Evolutionary conservation across 2,113 vertebrate genomes (phyloP), one percentile per base, ranked within the genome.

Genomic region (Silurus asotus): DNA sequence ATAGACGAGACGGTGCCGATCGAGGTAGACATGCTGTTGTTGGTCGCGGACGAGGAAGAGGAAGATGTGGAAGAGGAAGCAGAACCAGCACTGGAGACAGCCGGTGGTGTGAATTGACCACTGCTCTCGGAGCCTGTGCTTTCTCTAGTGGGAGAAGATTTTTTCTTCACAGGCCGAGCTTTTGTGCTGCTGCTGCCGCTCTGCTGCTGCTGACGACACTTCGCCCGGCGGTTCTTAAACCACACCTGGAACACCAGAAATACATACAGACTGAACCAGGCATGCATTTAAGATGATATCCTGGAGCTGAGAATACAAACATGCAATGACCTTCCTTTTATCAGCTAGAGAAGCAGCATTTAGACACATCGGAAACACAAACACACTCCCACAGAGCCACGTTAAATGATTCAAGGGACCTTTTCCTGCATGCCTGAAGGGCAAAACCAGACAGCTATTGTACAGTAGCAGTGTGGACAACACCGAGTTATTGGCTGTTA

Each of bases 61-160:
- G 95, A 96, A 0, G 95, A 96, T 0, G 77, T 80, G 77, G 96
- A 97, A 6, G 96, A 96, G 0, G 97, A 97, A 0, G 96, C 97
- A 0, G 98, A 99, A 75, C 97, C 96, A 0, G 97, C 95, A 91
- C 97, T 98, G 94, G 97, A 97, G 86, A 96, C 97, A 0, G 97
- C 97, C 0, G 98, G 97, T 0, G 98, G 98, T 0, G 98, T 98
- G 95, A 99, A 99, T 93, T 99, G 98, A 4, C 98, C 97, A 20
- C 97, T 99, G 95, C 98, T 99, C 91, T 99, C 97, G 0, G 97
- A 99, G 3, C 98, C 97, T 0, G 97, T 98, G 95, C 98, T 99
- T 94, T 99, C 98, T 0, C 97, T 93, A n/a, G 96, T 96, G 0
- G 97, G 98, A 0, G 97, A 98, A 0, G 96, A 95, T 92, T 99